A percentile compares a stretch with the other conserved stretches of the same genome.
These are phyloP conservation scores for Yponomeuta evonymella DNA, from an alignment of 2,888 invertebrate genomes.

Conservation along the genomic window DNA sequence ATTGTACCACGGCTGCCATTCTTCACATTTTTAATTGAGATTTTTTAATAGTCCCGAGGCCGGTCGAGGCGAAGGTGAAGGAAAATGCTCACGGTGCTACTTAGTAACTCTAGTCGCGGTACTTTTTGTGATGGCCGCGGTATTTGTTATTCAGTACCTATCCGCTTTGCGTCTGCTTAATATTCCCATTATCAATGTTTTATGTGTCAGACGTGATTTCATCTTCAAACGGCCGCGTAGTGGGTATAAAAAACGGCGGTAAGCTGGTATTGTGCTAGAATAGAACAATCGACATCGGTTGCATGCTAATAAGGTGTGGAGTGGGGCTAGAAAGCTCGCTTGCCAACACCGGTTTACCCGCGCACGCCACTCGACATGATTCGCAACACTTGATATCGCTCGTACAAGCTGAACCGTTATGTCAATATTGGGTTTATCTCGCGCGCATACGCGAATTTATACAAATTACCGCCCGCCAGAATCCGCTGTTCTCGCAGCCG, in stretches of 20 bases:
- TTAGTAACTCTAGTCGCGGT: no score
- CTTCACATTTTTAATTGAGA: conserved; percentile 1
- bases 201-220: conserved; percentile 46
- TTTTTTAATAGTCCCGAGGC: not conserved
- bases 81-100: not conserved
- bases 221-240: conserved; percentile 36
- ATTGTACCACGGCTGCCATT: conserved; percentile 2
- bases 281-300: conserved; percentile 40
- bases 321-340: not conserved
- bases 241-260: conserved; percentile 46
- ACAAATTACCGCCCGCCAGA: no score
- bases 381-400: conserved; percentile 1
- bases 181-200: conserved; percentile 45
- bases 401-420: not conserved
- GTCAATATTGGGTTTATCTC: not conserved
- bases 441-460: no score
- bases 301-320: conserved; percentile 51
- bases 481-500: no score
- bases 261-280: conserved; percentile 54
- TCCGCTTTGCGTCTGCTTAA: conserved; percentile 25
- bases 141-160: conserved; percentile 1
- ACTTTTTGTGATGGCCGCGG: not conserved
- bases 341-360: no score
- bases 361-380: not conserved
- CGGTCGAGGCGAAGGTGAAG: not conserved